A percentile compares a stretch with the other conserved stretches of the same genome.
These are phyloP conservation scores for Caerostris darwini DNA, from an alignment of 1,140 invertebrate genomes.

Conservation along the genomic window DNA sequence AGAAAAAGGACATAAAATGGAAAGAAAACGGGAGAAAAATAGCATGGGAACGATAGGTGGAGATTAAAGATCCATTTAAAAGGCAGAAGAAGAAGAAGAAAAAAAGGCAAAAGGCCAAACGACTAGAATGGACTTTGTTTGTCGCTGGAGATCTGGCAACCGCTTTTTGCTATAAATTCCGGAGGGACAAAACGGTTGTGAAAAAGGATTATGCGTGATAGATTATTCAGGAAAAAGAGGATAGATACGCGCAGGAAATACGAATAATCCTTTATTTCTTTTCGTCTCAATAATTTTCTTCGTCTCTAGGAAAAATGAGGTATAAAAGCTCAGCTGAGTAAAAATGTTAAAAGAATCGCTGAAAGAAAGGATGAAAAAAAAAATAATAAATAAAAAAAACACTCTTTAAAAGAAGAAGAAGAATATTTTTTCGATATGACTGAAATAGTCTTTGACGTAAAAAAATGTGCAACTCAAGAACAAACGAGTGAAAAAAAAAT, in stretches of 20 bases:
- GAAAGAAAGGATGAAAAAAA: not conserved
- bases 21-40: constrained; percentile 34
- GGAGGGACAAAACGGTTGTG: constrained; percentile 50
- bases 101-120: constrained; percentile 10
- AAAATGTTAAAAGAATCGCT: not conserved
- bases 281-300: constrained; percentile 9
- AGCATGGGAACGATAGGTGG: constrained; percentile 50
- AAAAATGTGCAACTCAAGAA: constrained; percentile 6
- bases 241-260: constrained; percentile 45
- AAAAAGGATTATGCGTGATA: constrained; percentile 71
- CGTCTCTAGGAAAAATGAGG: not conserved
- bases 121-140: constrained; percentile 67
- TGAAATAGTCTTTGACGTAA: not conserved
- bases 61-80: constrained; percentile 73
- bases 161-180: constrained; percentile 60
- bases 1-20: constrained; percentile 26
- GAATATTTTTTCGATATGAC: constrained; percentile 19
- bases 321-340: constrained; percentile 5
- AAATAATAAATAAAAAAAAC: not conserved
- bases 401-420: not conserved
- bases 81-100: constrained; percentile 16
- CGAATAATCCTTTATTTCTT: constrained; percentile 62
- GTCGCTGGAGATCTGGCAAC: constrained; percentile 63
- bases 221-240: constrained; percentile 62
- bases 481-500: not conserved